A percentile compares a stretch with the other conserved stretches of the same genome.
Evolutionary conservation across 2,888 invertebrate genomes (phyloP).

Genomic region (Urechis unicinctus): DNA sequence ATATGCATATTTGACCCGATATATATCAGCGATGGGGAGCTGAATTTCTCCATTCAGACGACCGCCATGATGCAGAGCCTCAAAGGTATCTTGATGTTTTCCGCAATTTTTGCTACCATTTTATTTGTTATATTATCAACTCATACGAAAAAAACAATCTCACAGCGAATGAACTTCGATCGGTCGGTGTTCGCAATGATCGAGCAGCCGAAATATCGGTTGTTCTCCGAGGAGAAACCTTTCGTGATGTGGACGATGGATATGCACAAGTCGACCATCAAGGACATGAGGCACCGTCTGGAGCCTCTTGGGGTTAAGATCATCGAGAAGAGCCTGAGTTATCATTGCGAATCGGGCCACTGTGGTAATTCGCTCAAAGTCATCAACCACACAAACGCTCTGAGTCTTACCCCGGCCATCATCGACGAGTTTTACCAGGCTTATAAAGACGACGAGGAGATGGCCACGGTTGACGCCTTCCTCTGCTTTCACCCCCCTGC

Average conservation of each 20-base stretch:
- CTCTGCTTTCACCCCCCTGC: conserved; percentile 11
- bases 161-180: too few relatives aligned
- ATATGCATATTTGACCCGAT: too few relatives aligned
- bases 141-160: too few relatives aligned
- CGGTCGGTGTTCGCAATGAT: too few relatives aligned
- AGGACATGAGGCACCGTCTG: conserved; percentile 1
- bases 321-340: conserved; percentile 3
- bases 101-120: too few relatives aligned
- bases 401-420: not conserved
- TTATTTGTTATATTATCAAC: too few relatives aligned
- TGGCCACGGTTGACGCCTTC: conserved; percentile 11
- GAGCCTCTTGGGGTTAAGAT: conserved; percentile 3
- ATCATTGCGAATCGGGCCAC: not conserved
- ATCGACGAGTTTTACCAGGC: conserved; percentile 3
- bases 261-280: not conserved
- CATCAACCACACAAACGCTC: conserved; percentile 5
- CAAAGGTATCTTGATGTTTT: too few relatives aligned
- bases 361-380: conserved; percentile 3
- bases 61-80: too few relatives aligned
- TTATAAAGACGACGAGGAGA: conserved; percentile 9
- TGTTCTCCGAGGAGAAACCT: too few relatives aligned
- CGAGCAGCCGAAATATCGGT: too few relatives aligned
- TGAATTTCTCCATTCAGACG: too few relatives aligned
- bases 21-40: too few relatives aligned
- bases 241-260: conserved; percentile 2